Percentiles rank a stretch among this genome's conserved stretches.
These are phyloP conservation scores for Heliconius sara DNA, from an alignment of 2,888 invertebrate genomes.

Conservation along the genomic window DNA sequence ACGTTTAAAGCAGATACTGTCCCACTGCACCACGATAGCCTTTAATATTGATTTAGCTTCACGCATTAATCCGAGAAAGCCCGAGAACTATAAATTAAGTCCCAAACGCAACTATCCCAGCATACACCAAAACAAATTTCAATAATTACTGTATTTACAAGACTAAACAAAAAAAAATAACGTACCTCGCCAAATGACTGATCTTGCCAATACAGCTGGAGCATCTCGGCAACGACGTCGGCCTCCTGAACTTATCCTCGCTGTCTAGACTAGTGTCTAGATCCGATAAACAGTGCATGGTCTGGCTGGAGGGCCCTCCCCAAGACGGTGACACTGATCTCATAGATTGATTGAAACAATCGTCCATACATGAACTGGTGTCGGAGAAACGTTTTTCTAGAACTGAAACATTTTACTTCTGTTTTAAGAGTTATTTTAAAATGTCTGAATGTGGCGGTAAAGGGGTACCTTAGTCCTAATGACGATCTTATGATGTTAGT, in stretches of 20 bases:
- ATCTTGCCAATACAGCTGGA: constrained; percentile 92
- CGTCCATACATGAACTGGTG: constrained; percentile 75
- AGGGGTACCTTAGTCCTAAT: not conserved
- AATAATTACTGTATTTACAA: too few species aligned
- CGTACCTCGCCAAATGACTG: constrained; percentile 85
- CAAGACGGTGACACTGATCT: constrained; percentile 77
- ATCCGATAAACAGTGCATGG: constrained; percentile 79
- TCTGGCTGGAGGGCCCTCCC: constrained; percentile 73
- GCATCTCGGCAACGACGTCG: constrained; percentile 84
- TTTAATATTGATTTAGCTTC: too few species aligned
- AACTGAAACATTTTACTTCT: constrained; percentile 55
- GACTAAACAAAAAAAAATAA: not conserved
- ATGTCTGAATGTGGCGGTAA: not conserved
- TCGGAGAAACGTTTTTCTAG: constrained; percentile 79
- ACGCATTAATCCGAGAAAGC: too few species aligned
- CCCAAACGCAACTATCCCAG: too few species aligned
- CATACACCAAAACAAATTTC: too few species aligned
- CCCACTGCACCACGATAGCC: too few species aligned
- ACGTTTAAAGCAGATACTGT: too few species aligned
- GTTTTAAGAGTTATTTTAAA: not conserved
- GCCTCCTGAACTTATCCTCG: constrained; percentile 75
- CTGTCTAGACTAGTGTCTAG: constrained; percentile 72
- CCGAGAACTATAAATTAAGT: too few species aligned
- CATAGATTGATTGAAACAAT: constrained; percentile 73
- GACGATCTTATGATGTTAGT: not conserved